phyloP scores from a whole-genome alignment of 2,113 vertebrate species.

The Zingel zingel region DNA sequence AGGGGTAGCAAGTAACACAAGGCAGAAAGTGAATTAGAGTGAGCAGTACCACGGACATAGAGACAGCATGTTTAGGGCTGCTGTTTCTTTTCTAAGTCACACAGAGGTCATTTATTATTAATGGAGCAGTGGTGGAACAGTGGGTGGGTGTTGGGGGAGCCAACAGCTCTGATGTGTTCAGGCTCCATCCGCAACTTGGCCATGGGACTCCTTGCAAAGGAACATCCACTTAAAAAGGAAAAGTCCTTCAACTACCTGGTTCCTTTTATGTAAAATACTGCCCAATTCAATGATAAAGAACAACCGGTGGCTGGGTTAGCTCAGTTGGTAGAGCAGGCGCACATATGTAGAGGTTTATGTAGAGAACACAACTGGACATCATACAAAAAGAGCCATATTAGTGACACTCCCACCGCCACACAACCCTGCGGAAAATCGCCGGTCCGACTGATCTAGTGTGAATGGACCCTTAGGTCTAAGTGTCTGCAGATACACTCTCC shows the following conservation, averaged over 20 bases:
- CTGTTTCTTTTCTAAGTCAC: slow-evolving; percentile 60
- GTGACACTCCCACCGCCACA: too few relatives aligned
- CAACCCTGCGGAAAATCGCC: too few relatives aligned
- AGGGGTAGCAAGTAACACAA: not conserved
- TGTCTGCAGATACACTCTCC: not conserved
- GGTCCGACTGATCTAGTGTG: too few relatives aligned
- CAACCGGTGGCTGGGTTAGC: too few relatives aligned
- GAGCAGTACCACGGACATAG: slow-evolving; percentile 31
- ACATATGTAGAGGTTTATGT: too few relatives aligned
- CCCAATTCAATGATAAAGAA: not conserved
- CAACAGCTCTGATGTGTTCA: slow-evolving; percentile 44
- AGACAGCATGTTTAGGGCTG: slow-evolving; percentile 26
- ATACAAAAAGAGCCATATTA: too few relatives aligned
- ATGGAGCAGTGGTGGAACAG: slow-evolving; percentile 37
- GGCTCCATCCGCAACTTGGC: slow-evolving; percentile 29
- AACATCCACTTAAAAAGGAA: slow-evolving; percentile 2
- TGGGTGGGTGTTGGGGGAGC: slow-evolving; percentile 22
- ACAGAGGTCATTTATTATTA: slow-evolving; percentile 77
- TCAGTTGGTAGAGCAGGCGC: too few relatives aligned
- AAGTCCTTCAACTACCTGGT: not conserved
- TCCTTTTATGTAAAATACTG: not conserved
- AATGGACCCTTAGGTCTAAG: too few relatives aligned
- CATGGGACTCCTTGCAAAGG: slow-evolving; percentile 2
- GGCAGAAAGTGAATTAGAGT: slow-evolving; percentile 8
- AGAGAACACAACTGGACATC: too few relatives aligned